Conservation (phyloP, 2,113 vertebrate genomes). For the Cyphomyrus discorhynchus region DNA sequence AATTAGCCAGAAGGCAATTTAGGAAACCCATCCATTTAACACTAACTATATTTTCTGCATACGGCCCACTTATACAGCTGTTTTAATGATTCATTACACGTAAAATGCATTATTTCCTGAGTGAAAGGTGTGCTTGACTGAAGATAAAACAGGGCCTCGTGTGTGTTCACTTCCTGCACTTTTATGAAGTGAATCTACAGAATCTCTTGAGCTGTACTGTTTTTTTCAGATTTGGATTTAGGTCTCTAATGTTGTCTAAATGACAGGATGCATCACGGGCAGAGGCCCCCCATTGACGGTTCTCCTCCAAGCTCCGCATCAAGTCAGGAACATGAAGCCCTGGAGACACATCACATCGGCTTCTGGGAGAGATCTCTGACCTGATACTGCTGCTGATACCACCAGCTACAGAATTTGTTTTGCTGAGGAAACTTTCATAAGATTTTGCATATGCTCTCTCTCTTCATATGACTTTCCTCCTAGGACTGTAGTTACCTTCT, state of each 20-base stretch:
- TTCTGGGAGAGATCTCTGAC: neutral
- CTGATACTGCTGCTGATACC: neutral
- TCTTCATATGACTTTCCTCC: neutral
- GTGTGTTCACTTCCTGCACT: neutral
- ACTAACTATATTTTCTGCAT: neutral
- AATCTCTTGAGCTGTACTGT: neutral
- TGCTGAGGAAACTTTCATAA: neutral
- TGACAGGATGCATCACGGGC: neutral
- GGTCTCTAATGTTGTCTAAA: neutral
- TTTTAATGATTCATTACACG: neutral
- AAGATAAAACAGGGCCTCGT: neutral
- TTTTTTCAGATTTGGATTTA: neutral
- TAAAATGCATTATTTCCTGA: neutral
- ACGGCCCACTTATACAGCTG: neutral
- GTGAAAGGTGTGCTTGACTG: neutral
- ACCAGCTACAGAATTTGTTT: neutral
- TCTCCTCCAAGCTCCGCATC: neutral
- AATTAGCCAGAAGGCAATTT: constrained; percentile 8
- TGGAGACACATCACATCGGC: neutral
- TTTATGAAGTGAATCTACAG: neutral
- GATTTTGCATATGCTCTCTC: neutral
- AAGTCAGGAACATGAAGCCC: neutral
- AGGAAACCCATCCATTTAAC: neutral
- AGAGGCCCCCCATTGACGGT: neutral
- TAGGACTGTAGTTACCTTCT: neutral